Conservation (phyloP, 2,888 invertebrate genomes). For the Euphydryas editha region DNA sequence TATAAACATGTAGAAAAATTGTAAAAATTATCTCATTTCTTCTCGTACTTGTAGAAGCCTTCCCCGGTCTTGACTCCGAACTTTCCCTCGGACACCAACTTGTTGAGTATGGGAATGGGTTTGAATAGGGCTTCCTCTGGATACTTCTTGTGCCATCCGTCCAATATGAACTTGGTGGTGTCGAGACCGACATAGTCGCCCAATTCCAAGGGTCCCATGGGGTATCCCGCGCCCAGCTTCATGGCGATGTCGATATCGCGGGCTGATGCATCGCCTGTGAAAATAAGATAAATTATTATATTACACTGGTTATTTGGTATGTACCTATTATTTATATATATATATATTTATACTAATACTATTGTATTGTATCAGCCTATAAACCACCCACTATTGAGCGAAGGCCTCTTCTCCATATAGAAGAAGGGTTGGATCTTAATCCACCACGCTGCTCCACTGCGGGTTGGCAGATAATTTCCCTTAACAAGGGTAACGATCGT, state of each 20-base stretch:
- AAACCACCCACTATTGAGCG: no score
- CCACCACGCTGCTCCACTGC: no score
- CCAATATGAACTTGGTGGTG: conserved; percentile 88
- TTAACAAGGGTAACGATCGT: no score
- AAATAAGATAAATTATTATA: not conserved
- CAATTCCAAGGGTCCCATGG: conserved; percentile 95
- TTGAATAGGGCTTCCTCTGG: conserved; percentile 65
- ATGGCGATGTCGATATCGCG: conserved; percentile 94
- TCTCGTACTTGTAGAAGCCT: conserved; percentile 90
- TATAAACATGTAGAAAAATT: not conserved
- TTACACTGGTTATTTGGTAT: not conserved
- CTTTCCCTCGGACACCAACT: conserved; percentile 90
- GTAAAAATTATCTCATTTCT: conserved; percentile 52
- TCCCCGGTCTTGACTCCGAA: conserved; percentile 91
- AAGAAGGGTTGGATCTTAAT: no score
- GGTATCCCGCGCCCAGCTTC: conserved; percentile 94
- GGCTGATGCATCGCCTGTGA: conserved; percentile 86
- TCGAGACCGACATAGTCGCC: conserved; percentile 93
- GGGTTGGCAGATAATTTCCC: no score
- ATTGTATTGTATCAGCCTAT: no score
- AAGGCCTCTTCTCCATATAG: no score
- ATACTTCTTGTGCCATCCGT: conserved; percentile 89
- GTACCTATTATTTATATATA: no score
- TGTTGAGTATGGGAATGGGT: conserved; percentile 81
- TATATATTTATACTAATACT: no score